Evolutionary conservation across 2,888 invertebrate species (phyloP).

Genomic region (Andrena chrysosceles): DNA sequence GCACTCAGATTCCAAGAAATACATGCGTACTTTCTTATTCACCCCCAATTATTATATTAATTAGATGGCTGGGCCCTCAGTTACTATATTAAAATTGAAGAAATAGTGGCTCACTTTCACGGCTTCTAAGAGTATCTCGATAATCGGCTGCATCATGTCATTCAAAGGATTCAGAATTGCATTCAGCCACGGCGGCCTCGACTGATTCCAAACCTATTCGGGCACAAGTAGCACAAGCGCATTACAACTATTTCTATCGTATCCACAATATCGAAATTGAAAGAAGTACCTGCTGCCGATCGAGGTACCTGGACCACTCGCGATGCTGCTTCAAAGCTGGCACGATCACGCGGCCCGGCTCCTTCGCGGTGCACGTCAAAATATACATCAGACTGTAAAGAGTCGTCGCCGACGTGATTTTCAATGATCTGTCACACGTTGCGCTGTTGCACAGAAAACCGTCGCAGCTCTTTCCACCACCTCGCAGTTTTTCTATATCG

Average conservation of each 20-base stretch:
- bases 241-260: background rate
- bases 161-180: conserved; percentile 89
- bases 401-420: conserved; percentile 86
- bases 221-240: background rate
- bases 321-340: conserved; percentile 88
- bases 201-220: conserved; percentile 92
- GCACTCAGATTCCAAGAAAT: too few relatives aligned
- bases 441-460: conserved; percentile 91
- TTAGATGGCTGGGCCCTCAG: too few relatives aligned
- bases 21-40: too few relatives aligned
- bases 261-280: background rate
- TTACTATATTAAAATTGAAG: background rate
- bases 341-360: conserved; percentile 86
- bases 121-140: conserved; percentile 89
- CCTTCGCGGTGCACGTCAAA: conserved; percentile 88
- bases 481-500: conserved; percentile 15
- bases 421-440: conserved; percentile 86
- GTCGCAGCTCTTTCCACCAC: conserved; percentile 85
- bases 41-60: background rate
- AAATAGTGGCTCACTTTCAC: conserved; percentile 82
- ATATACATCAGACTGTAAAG: conserved; percentile 89
- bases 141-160: conserved; percentile 88
- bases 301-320: conserved; percentile 91
- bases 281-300: conserved; percentile 89
- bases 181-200: conserved; percentile 91